A percentile compares a stretch with the other conserved stretches of the same genome.
These are phyloP conservation scores for Clarias platycephalus DNA, from an alignment of 2,797 vertebrate species.

Conservation along the genomic window DNA sequence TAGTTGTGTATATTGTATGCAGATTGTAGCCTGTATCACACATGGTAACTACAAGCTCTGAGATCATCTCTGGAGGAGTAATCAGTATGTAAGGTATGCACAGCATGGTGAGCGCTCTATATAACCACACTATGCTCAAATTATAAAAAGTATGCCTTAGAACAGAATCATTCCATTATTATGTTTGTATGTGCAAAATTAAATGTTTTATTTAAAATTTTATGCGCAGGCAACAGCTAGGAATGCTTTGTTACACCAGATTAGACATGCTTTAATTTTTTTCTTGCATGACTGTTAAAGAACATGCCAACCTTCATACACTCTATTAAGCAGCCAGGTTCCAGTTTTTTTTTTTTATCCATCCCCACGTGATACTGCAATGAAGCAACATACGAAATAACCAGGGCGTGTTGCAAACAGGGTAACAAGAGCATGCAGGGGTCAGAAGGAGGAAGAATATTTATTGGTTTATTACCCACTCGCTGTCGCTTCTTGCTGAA, in stretches of 20 bases:
- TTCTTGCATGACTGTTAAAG: neutral
- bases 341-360: constrained; percentile 9
- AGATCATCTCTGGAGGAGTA: constrained; percentile 31
- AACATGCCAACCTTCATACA: neutral
- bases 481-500: constrained; percentile 52
- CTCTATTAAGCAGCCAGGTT: neutral
- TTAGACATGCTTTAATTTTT: neutral
- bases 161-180: neutral
- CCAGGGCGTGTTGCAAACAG: constrained; percentile 25
- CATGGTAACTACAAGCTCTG: constrained; percentile 26
- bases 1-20: constrained; percentile 21
- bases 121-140: constrained; percentile 14
- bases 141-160: neutral
- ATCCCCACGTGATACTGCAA: constrained; percentile 8
- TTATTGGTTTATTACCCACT: constrained; percentile 59
- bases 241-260: neutral
- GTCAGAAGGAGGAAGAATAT: constrained; percentile 55
- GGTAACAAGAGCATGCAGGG: constrained; percentile 55
- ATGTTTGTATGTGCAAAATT: neutral
- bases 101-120: constrained; percentile 9
- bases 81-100: constrained; percentile 47
- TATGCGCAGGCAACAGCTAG: neutral
- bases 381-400: constrained; percentile 24
- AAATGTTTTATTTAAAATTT: neutral
- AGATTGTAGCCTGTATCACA: constrained; percentile 37